Base-by-base conservation (phyloP, 2,797 vertebrate species). In the Spinus pinus region DNA sequence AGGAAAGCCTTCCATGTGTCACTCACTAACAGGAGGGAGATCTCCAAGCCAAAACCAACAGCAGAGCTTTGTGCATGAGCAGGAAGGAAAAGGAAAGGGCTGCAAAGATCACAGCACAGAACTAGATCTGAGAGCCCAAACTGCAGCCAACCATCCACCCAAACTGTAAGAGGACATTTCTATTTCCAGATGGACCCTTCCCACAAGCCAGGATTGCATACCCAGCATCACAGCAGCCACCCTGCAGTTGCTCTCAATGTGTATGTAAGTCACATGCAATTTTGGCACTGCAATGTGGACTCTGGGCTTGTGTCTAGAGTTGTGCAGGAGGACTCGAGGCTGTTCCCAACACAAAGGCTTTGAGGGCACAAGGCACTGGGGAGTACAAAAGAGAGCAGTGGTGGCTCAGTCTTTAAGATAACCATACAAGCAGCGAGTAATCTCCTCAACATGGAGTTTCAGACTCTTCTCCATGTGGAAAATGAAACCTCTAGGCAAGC, bases 61-160 rank as follows among this genome's bases (percentile, higher is more conserved):
- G 42, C 30, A 57, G 31, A 58, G 10, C 18, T 81, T 56, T 0
- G 0, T 27, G 16, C 30, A 72, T 3, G 20, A 86, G 30, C 37
- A 69, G 15, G 6, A 65, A 79, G 30, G 22, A 75, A 18, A 15
- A 77, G 3, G 10, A 71, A 84, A 81, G 30, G 49, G 46, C 27
- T 84, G 44, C 0, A 0, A 72, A 84, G 24, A 87, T 8, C 31
- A 70, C 18, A 51, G 44, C 1, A 0, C 3, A 3, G 20, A 41
- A 67, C 31, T 28, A 62, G 23, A 62, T 11, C 47, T 70, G 18
- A 21, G 39, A 89, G 31, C 9, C 22, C 22, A 28, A 61, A 6
- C 15, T 75, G 58, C n/a, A 85, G 20, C 23, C 21, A 81, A 37
- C 19, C 39, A 73, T 17, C 46, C 56, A 60, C 4, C 28, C 56